Base-by-base conservation (phyloP, 2,113 vertebrate genomes). In the Dolichallabes microphthalmus region DNA sequence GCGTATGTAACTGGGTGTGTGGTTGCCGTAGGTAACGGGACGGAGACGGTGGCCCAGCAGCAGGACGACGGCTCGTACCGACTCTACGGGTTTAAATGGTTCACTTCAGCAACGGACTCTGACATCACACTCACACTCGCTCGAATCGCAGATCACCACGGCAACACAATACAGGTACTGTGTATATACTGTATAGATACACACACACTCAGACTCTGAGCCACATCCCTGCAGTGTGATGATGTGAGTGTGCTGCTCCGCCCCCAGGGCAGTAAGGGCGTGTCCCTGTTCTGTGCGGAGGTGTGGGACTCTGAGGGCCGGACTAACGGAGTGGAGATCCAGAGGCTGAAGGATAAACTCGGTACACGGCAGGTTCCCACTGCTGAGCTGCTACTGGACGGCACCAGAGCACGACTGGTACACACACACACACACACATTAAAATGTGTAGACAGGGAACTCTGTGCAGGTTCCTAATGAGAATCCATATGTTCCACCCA, bases 71-170 rank as follows among this genome's bases (percentile, higher is more conserved):
- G 96, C 0, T 93, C 91, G 0, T 96, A 95, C 82, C 88, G 71
- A 60, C 95, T 97, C 1, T 92, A 95, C 7, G 97, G 96, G 0
- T 96, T 95, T 77, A 97, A 97, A 85, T 96, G 96, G 96, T 97
- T 97, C 89, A 96, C 96, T 2, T 96, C 96, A 0, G 95, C 96
- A 25, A 96, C 95, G 9, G 96, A 98, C 2, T 95, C 96, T 55
- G 95, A 97, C 83, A 77, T 97, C 93, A 87, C 94, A 3, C 91
- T 98, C 68, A 96, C 95, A 2, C 92, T 97, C 82, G 97, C 95
- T 71, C 94, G 96, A 91, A 89, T 93, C 27, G 87, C 53, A 3
- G 94, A 96, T 88, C 73, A 71, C 80, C 86, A 90, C 0, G 96
- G 96, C 87, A 89, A 74, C 25, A 92, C 93, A n/a, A 90, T 87